Base-by-base conservation (phyloP, 2,888 invertebrate genomes). In the Sarcophaga carnaria region DNA sequence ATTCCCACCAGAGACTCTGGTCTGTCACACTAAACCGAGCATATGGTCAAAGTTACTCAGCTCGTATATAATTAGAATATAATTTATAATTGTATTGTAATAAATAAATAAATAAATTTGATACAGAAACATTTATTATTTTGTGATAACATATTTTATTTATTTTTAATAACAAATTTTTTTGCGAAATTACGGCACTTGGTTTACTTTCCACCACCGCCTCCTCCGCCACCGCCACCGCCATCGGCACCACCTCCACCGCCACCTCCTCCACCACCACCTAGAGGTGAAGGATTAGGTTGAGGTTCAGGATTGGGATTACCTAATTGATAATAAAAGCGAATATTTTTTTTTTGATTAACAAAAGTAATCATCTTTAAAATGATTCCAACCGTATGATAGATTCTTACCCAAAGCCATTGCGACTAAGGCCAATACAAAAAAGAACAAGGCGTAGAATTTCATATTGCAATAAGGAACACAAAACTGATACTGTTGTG, bases 181-280 rank as follows among this genome's bases (percentile, higher is more conserved):
- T 54, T 14, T 54, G 4, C 10, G 4, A 3, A 54, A 17, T 4
- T 54, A 49, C 14, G 49, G 14, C 11, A 49, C 14, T 49, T 0
- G 6, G 22, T 60, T 83, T 74, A 83, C 49, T 78, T 79, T 47
- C 87, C 87, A 66, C 85, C 87, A 45, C 83, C 83, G 22, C 83
- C 83, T 27, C 87, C 87, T 2, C 85, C 85, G 11, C 86, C 82
- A 20, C 85, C 80, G 22, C 86, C 86, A 6, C 86, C 86, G 4
- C 86, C 62, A 0, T 22, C 22, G 22, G 22, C 22, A 54, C 77
- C 74, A 22, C 80, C 86, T n/a, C 86, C 83, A 20, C 83, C 83
- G 11, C 86, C 83, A 22, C 87, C 87, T 11, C 84, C 87, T 25
- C 88, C 88, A 27, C 86, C 86, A 10, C 85, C 88, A 3, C 74